Evolutionary conservation across 2,113 vertebrate genomes (phyloP).

Genomic region (Callipepla squamata): DNA sequence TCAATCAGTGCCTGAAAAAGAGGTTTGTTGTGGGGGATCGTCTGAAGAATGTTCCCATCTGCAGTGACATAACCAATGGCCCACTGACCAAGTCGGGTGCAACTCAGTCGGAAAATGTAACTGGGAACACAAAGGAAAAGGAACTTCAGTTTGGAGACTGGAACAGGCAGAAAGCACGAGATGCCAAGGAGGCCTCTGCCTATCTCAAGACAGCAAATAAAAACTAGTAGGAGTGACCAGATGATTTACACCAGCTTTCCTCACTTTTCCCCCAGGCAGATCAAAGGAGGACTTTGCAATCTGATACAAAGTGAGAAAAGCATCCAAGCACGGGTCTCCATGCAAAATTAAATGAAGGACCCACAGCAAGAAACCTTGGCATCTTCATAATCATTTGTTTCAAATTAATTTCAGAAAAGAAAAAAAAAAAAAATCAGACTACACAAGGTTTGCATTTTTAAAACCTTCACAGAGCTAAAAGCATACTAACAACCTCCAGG

Average conservation of each 20-base stretch:
- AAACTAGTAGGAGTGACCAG: neutral
- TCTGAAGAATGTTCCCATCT: slow-evolving; percentile 98
- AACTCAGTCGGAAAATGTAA: slow-evolving; percentile 98
- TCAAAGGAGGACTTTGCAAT: neutral
- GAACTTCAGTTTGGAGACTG: neutral
- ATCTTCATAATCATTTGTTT: neutral
- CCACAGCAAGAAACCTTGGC: neutral
- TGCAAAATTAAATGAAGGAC: neutral
- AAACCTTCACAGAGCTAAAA: neutral
- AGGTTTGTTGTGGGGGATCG: slow-evolving; percentile 98
- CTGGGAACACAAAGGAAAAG: slow-evolving; percentile 72
- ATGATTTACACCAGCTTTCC: neutral
- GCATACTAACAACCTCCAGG: neutral
- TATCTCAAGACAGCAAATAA: neutral
- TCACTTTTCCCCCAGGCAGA: neutral
- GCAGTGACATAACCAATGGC: slow-evolving; percentile 98
- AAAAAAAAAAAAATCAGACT: neutral
- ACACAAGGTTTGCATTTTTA: neutral
- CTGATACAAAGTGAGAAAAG: neutral
- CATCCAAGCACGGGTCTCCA: neutral
- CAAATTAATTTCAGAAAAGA: neutral
- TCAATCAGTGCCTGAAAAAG: slow-evolving; percentile 99
- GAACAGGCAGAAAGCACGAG: neutral
- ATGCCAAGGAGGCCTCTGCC: neutral
- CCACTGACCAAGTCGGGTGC: slow-evolving; percentile 97